Evolutionary conservation across 2,797 vertebrate genomes (phyloP).

Genomic region (Dryobates pubescens): DNA sequence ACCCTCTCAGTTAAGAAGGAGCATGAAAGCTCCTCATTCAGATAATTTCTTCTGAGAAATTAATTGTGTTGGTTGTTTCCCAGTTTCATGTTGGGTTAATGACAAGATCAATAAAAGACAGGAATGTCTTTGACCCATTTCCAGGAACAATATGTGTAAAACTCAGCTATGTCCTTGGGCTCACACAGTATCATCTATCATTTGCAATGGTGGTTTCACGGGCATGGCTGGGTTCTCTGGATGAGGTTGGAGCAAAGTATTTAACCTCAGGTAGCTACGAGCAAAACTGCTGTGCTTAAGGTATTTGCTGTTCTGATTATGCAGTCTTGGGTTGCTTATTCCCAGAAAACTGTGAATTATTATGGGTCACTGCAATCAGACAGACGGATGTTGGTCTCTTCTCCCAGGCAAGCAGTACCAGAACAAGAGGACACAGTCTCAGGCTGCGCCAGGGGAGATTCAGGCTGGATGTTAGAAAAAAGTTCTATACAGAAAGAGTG

Average conservation of each 20-base stretch:
- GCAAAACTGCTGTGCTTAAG: conserved; percentile 5
- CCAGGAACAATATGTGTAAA: not conserved
- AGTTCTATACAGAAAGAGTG: too few relatives aligned
- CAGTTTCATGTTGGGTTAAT: not conserved
- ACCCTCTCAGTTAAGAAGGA: not conserved
- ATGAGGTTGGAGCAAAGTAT: not conserved
- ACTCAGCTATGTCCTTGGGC: not conserved
- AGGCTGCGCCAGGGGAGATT: too few relatives aligned
- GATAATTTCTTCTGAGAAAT: not conserved
- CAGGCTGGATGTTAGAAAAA: too few relatives aligned
- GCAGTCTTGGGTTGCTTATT: not conserved
- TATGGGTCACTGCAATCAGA: not conserved
- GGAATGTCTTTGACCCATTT: not conserved
- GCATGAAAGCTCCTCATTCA: not conserved
- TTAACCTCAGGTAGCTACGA: not conserved
- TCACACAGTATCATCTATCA: not conserved
- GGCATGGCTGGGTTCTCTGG: not conserved
- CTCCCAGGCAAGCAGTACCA: too few relatives aligned
- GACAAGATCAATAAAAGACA: not conserved
- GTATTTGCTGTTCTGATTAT: not conserved
- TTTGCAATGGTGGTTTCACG: not conserved
- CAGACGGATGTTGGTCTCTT: too few relatives aligned
- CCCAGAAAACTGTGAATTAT: conserved; percentile 1
- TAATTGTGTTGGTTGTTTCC: not conserved
- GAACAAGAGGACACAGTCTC: too few relatives aligned